Conservation (phyloP, 2,113 vertebrate species). For the Lamprotornis superbus region DNA sequence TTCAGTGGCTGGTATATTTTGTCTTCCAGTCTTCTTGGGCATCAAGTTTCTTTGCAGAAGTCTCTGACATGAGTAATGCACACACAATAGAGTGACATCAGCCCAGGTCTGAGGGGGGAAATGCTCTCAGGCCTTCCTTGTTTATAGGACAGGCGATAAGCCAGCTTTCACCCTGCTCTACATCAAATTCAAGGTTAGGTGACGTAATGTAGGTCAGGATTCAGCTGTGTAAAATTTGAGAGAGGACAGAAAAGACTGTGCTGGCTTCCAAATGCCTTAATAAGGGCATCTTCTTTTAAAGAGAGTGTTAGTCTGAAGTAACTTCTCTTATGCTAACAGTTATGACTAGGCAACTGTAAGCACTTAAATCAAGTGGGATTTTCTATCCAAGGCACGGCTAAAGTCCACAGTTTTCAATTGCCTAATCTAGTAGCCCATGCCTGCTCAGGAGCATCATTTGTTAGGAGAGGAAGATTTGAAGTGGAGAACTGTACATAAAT, state of each 20-base stretch:
- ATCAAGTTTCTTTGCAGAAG: background rate
- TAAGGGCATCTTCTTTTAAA: constrained; percentile 54
- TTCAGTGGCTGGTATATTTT: background rate
- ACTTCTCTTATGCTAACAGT: constrained; percentile 37
- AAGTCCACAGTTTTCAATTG: background rate
- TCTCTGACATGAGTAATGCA: background rate
- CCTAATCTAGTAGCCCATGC: constrained; percentile 4
- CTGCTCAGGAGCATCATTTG: background rate
- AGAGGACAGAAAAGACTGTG: background rate
- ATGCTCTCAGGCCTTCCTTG: background rate
- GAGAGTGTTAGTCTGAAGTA: constrained; percentile 2
- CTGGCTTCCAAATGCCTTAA: constrained; percentile 65
- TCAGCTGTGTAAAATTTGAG: constrained; percentile 18
- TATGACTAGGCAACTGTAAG: constrained; percentile 52
- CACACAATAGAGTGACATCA: background rate
- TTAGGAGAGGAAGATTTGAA: constrained; percentile 20
- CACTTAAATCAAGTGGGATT: constrained; percentile 53
- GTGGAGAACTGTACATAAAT: background rate
- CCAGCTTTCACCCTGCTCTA: constrained; percentile 46
- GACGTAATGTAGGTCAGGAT: constrained; percentile 23
- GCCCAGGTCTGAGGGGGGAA: background rate
- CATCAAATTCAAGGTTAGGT: constrained; percentile 37
- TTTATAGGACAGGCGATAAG: constrained; percentile 31
- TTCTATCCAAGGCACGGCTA: constrained; percentile 3
- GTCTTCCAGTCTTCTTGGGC: background rate